These are phyloP conservation scores for Acromyrmex charruanus DNA, from an alignment of 1,140 invertebrate species.

Conservation along the genomic window DNA sequence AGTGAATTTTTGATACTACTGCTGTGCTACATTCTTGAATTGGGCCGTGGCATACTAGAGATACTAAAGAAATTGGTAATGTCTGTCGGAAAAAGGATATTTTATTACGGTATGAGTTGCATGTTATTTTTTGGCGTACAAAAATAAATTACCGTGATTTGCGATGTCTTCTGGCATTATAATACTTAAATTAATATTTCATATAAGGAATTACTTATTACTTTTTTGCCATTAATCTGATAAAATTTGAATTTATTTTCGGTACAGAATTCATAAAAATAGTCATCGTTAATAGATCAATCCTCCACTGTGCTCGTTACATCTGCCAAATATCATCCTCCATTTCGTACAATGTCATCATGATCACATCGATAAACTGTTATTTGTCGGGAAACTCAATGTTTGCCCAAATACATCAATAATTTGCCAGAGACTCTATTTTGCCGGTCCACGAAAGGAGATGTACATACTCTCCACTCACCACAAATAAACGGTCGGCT, in stretches of 20 bases:
- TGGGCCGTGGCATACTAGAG: slow-evolving; percentile 18
- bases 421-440: neutral
- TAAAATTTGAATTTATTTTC: neutral
- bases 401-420: neutral
- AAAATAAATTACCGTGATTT: neutral
- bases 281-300: neutral
- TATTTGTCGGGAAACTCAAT: neutral
- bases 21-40: slow-evolving; percentile 36
- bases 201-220: neutral
- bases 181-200: neutral
- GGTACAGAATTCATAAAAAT: neutral
- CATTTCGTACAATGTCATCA: neutral
- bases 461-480: slow-evolving; percentile 14
- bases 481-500: slow-evolving; percentile 71
- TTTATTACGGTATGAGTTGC: neutral
- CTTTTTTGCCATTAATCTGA: neutral
- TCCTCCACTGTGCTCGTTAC: too few relatives aligned
- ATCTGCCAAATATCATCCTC: neutral
- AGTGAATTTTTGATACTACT: slow-evolving; percentile 42
- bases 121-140: neutral
- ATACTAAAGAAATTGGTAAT: slow-evolving; percentile 37
- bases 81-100: neutral
- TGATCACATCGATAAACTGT: neutral
- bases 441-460: slow-evolving; percentile 44
- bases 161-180: neutral